Conservation (phyloP, 2,113 vertebrate species). For the Rhinoptilus africanus region DNA sequence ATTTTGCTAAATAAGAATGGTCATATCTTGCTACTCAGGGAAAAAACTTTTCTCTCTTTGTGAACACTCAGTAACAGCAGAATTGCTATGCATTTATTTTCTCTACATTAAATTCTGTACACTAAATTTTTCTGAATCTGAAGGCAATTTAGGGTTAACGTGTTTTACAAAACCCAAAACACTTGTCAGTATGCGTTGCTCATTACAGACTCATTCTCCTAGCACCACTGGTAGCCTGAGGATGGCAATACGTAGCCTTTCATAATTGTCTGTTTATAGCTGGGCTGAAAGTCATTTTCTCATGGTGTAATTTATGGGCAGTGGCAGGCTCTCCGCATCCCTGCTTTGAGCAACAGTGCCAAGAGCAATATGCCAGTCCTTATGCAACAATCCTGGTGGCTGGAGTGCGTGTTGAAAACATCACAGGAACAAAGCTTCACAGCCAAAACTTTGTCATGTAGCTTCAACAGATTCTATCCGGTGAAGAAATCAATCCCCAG, state of each 20-base stretch:
- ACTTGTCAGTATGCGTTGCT: not conserved
- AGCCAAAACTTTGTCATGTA: not conserved
- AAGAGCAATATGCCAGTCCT: not conserved
- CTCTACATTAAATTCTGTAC: not conserved
- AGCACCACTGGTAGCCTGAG: not conserved
- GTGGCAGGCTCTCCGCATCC: not conserved
- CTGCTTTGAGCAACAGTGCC: not conserved
- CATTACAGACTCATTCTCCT: not conserved
- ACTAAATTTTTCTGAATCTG: not conserved
- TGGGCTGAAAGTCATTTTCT: constrained; percentile 28
- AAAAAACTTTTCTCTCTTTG: not conserved
- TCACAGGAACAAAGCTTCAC: not conserved
- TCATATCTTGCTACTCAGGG: not conserved
- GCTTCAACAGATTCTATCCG: not conserved
- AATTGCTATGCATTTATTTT: not conserved
- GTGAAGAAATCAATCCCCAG: not conserved
- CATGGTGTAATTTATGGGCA: not conserved
- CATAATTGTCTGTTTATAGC: not conserved
- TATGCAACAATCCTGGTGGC: not conserved
- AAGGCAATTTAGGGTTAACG: not conserved
- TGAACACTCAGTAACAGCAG: not conserved
- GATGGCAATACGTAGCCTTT: not conserved
- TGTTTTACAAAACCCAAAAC: not conserved
- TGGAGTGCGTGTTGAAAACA: not conserved
- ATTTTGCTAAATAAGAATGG: not conserved